Conservation (phyloP, 2,888 invertebrate genomes). For the Calameuta idolon region DNA sequence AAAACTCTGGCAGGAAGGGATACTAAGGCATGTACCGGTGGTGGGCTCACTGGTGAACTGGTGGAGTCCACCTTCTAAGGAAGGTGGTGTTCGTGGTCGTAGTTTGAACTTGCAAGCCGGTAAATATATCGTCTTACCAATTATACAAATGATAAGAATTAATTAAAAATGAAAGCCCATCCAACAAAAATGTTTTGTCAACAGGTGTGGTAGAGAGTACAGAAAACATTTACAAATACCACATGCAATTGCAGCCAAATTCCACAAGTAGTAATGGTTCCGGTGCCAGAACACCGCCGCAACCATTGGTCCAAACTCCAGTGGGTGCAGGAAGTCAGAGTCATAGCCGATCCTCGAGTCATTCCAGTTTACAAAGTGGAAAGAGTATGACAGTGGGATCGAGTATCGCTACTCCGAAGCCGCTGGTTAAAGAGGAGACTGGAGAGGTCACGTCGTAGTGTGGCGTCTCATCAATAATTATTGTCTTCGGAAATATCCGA, state of each 20-base stretch:
- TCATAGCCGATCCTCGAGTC: slow-evolving; percentile 77
- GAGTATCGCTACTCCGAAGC: slow-evolving; percentile 40
- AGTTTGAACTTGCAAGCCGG: slow-evolving; percentile 79
- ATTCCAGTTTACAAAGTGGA: slow-evolving; percentile 65
- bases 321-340: slow-evolving; percentile 70
- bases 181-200: not conserved
- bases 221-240: slow-evolving; percentile 83
- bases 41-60: slow-evolving; percentile 95
- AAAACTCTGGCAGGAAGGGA: slow-evolving; percentile 93
- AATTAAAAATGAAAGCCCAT: not conserved
- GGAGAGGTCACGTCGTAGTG: slow-evolving; percentile 50
- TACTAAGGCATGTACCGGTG: slow-evolving; percentile 93
- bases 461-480: slow-evolving; percentile 11
- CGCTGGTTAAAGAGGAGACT: slow-evolving; percentile 54
- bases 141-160: not conserved
- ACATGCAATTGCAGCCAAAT: slow-evolving; percentile 82
- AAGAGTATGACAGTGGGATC: slow-evolving; percentile 51
- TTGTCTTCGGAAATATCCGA: not conserved
- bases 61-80: slow-evolving; percentile 91
- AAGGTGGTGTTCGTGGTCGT: slow-evolving; percentile 83
- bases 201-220: slow-evolving; percentile 86
- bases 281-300: slow-evolving; percentile 75
- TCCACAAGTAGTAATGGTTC: slow-evolving; percentile 69
- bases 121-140: slow-evolving; percentile 28
- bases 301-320: slow-evolving; percentile 78